phyloP scores from a whole-genome alignment of 1,140 invertebrate species.

The Leptinotarsa lineolata region DNA sequence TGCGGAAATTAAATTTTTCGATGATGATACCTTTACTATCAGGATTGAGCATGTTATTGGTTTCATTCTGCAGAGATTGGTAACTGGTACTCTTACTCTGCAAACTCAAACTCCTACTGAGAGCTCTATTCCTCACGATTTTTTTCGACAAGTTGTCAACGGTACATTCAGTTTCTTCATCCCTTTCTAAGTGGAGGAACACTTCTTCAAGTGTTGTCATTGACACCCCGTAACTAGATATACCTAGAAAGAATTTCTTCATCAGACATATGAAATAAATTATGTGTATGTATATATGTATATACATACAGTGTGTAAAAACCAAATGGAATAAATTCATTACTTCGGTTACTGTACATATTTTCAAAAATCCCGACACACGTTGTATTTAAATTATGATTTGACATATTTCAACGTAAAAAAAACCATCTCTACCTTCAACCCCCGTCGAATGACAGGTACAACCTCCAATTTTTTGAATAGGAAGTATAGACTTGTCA shows the following conservation, averaged over 20 bases:
- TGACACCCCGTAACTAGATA: conserved; percentile 87
- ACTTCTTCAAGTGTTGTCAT: conserved; percentile 94
- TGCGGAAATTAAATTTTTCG: not conserved
- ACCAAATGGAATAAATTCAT: no score
- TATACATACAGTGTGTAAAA: no score
- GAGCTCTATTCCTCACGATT: conserved; percentile 70
- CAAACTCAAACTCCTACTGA: conserved; percentile 70
- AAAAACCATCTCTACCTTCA: no score
- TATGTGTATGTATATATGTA: no score
- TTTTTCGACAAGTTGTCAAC: conserved; percentile 74
- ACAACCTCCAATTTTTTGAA: no score
- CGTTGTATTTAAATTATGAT: no score
- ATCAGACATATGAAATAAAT: no score
- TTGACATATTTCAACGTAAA: no score
- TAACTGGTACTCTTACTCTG: conserved; percentile 75
- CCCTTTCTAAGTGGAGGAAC: conserved; percentile 74
- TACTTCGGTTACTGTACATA: no score
- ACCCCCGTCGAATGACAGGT: no score
- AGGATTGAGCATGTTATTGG: conserved; percentile 41
- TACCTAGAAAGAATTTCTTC: conserved; percentile 59
- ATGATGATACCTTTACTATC: conserved; percentile 38
- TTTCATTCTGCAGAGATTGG: conserved; percentile 72
- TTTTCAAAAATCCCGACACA: no score
- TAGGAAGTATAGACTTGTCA: no score
- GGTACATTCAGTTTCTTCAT: conserved; percentile 65